Conservation (phyloP, 2,113 vertebrate species). For the Acanthochromis polyacanthus region DNA sequence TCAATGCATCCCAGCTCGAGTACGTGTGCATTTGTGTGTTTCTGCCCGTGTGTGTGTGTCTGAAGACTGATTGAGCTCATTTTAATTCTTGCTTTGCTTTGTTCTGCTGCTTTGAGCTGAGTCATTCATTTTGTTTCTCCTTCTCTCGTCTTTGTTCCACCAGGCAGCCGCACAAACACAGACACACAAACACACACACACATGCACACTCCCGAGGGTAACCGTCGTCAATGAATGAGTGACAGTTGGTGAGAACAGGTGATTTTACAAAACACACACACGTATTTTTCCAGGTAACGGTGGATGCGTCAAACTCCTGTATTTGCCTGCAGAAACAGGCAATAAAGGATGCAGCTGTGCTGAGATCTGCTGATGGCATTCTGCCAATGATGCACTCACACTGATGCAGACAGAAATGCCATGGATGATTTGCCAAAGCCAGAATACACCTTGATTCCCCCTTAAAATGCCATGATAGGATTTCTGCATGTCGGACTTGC, state of each 20-base stretch:
- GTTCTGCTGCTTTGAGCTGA: conserved; percentile 66
- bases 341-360: conserved; percentile 49
- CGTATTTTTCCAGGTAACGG: conserved; percentile 34
- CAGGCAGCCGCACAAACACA: neutral
- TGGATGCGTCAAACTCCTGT: conserved; percentile 40
- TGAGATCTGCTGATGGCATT: conserved; percentile 56
- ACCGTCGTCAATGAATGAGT: conserved; percentile 32
- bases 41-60: conserved; percentile 13
- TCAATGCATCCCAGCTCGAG: conserved; percentile 46
- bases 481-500: conserved; percentile 25
- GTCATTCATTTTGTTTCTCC: conserved; percentile 67
- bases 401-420: conserved; percentile 62
- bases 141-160: conserved; percentile 30
- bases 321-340: conserved; percentile 57
- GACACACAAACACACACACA: neutral
- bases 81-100: conserved; percentile 67
- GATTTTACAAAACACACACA: conserved; percentile 25
- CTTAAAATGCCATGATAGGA: conserved; percentile 12
- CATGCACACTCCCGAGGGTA: neutral
- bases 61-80: conserved; percentile 51
- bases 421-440: conserved; percentile 46
- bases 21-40: conserved; percentile 21
- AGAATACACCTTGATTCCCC: conserved; percentile 44
- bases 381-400: conserved; percentile 74
- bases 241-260: conserved; percentile 14